Percentiles rank a stretch among this genome's conserved stretches.
Evolutionary conservation across 1,140 invertebrate species (phyloP).

Genomic region (Heliconius congener): DNA sequence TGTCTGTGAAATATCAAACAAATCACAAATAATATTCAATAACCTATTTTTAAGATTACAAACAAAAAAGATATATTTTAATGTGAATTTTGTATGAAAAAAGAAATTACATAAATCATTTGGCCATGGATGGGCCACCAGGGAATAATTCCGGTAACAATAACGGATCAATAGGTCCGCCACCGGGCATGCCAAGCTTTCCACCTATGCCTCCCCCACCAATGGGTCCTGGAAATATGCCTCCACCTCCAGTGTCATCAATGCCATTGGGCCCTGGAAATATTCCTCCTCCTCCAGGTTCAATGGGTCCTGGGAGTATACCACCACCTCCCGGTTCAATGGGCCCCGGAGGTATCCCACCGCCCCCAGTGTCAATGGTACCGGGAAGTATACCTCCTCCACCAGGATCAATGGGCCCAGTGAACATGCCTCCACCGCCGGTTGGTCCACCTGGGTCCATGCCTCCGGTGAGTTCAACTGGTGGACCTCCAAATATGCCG

Average conservation of each 20-base stretch:
- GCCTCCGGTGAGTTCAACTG: slow-evolving; percentile 52
- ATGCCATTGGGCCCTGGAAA: neutral
- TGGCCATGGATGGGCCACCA: slow-evolving; percentile 64
- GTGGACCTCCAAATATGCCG: slow-evolving; percentile 53
- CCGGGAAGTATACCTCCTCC: slow-evolving; percentile 3
- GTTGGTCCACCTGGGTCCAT: slow-evolving; percentile 65
- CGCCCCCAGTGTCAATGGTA: neutral
- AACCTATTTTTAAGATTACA: slow-evolving; percentile 6
- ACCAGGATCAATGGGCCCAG: slow-evolving; percentile 54
- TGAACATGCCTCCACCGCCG: slow-evolving; percentile 51
- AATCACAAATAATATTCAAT: slow-evolving; percentile 12
- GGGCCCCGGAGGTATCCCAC: slow-evolving; percentile 44
- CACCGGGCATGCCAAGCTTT: slow-evolving; percentile 68
- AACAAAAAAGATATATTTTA: neutral
- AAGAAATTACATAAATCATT: neutral
- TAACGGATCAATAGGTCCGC: slow-evolving; percentile 59
- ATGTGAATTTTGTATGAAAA: neutral
- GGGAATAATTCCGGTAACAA: slow-evolving; percentile 59
- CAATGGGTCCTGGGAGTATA: slow-evolving; percentile 54
- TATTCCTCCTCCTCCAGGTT: slow-evolving; percentile 5
- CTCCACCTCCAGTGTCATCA: neutral
- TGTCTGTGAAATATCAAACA: slow-evolving; percentile 2
- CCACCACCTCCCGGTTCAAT: slow-evolving; percentile 57
- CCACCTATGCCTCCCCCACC: slow-evolving; percentile 65
- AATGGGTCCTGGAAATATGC: neutral